Base-by-base conservation (phyloP, 2,888 invertebrate species). In the Baccha elongata region DNA sequence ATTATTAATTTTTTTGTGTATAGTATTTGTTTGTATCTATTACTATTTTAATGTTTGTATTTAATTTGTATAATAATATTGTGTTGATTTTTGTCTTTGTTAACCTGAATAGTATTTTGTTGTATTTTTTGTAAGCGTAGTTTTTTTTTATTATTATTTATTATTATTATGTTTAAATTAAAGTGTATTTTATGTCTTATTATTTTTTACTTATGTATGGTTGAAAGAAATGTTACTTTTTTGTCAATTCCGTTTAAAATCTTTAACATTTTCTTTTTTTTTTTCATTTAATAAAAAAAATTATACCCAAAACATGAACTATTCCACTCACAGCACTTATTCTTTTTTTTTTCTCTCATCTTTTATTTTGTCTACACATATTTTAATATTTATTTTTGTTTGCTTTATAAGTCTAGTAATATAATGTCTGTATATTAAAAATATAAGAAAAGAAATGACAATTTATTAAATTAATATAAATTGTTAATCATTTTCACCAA, bases 221-320 rank as follows among this genome's bases (percentile, higher is more conserved):
- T n/a, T 42, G 17, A 52, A 62, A 60, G 21, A 40, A 15, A 29
- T 19, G 37, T 42, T 46, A 23, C 46, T 8, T n/a, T 11, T 42
- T 13, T 40, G 29, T 55, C 68, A 79, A 79, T 79, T 79, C 75
- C 80, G 75, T 80, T 80, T 74, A 80, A 80, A 80, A 75, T 74
- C 79, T 65, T 71, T 73, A 21, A 19, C n/a, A 11, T 37, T 67
- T 60, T 19, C n/a, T 48, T 78, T 58, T 15, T 29, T 50, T 44
- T 17, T 48, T 23, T 65, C 46, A n/a, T 46, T 68, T 48, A 35
- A 23, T 46, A 42, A 58, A 21, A 60, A 19, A 42, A 72, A 50
- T 26, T 42, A 67, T 26, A 68, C 44, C 29, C 29, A 50, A 42
- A 65, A 60, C 35, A 15, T 60, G 52, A 73, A 40, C 32, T 65